Conservation (phyloP, 1,140 invertebrate species). For the Dolichoris vasculosae region DNA sequence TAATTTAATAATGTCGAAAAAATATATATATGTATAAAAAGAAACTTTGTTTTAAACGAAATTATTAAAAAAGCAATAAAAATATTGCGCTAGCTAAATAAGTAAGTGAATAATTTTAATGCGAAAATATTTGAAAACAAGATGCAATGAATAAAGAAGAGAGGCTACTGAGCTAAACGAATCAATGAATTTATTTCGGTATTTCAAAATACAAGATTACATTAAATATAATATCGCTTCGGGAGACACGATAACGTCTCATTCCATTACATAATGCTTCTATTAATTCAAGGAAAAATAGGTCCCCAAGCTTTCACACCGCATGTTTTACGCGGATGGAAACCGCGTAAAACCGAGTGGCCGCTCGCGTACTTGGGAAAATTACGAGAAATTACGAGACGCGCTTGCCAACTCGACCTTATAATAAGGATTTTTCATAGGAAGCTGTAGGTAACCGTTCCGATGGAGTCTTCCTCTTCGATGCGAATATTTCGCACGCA, state of each 20-base stretch:
- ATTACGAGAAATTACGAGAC: not conserved
- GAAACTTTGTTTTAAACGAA: not conserved
- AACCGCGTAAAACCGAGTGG: not conserved
- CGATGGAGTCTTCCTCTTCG: not conserved
- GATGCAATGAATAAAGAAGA: not conserved
- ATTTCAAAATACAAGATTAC: not conserved
- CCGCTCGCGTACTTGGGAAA: not conserved
- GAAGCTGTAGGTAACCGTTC: too few relatives aligned
- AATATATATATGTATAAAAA: not conserved
- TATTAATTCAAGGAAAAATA: not conserved
- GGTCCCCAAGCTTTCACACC: not conserved
- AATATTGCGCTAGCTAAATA: not conserved
- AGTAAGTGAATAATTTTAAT: not conserved
- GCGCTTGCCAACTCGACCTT: not conserved
- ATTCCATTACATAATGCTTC: not conserved
- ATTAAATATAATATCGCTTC: not conserved
- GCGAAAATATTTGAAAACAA: not conserved
- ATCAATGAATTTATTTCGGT: not conserved
- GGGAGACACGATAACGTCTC: not conserved
- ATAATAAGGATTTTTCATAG: not conserved
- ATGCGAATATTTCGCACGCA: conserved; percentile 34
- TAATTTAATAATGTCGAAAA: not conserved
- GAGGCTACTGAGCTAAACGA: not conserved
- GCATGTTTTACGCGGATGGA: too few relatives aligned
- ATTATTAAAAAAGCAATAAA: not conserved